Evolutionary conservation across 2,888 invertebrate genomes (phyloP).

Genomic region (Ectemnius lituratus): DNA sequence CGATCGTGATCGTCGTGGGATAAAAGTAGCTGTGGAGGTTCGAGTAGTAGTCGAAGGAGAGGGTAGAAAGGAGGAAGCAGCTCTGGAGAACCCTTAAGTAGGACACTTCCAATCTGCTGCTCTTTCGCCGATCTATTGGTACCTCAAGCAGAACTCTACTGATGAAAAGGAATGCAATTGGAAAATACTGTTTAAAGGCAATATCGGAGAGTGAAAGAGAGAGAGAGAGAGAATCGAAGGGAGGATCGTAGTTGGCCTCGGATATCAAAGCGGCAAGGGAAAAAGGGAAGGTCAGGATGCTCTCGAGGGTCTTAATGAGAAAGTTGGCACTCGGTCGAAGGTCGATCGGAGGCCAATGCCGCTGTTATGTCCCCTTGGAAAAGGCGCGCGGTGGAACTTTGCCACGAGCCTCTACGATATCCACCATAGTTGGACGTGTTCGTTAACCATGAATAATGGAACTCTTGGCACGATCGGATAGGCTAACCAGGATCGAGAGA

Average conservation of each 20-base stretch:
- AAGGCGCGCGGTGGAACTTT: constrained; percentile 23
- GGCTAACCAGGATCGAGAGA: constrained; percentile 9
- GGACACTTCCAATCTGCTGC: no score
- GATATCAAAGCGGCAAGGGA: neutral
- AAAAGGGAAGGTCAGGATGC: neutral
- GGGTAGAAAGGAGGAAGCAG: no score
- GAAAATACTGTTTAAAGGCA: constrained; percentile 1
- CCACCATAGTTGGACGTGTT: constrained; percentile 42
- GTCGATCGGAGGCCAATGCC: no score
- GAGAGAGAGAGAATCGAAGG: no score
- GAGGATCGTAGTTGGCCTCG: neutral
- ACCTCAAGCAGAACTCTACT: no score
- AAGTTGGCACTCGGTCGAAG: constrained; percentile 45
- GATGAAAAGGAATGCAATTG: no score
- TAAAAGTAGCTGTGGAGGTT: no score
- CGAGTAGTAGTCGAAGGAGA: no score
- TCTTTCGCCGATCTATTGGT: no score
- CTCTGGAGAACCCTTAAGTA: no score
- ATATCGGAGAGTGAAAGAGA: neutral
- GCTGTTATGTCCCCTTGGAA: neutral
- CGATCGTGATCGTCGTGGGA: no score
- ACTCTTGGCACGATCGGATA: constrained; percentile 26
- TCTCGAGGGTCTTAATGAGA: constrained; percentile 47
- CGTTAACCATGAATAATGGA: constrained; percentile 68
- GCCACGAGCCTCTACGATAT: constrained; percentile 21